Evolutionary conservation across 2,113 vertebrate genomes (phyloP), one percentile per base, ranked within the genome.

Genomic region (Burhinus oedicnemus): DNA sequence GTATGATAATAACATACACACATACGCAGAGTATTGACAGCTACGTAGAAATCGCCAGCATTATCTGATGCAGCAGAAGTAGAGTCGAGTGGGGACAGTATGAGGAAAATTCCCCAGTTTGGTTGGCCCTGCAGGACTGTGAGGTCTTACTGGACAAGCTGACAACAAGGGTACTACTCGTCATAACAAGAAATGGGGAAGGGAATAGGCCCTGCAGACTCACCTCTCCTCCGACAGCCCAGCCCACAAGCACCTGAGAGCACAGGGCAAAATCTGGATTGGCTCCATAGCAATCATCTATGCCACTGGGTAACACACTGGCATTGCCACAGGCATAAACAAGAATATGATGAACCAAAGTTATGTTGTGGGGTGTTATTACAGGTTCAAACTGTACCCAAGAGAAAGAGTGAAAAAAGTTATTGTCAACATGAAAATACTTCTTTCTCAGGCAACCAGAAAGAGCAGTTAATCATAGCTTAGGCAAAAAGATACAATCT

Each of bases 191-290:
- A 54, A 87, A 27, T 6, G 7, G 34, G n/a, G 40, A 51, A 45
- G 25, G 20, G 57, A 60, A 61, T 11, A 34, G 17, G 38, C 11
- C 40, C 64, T 45, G 36, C 64, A 47, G 61, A 96, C 98, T 99
- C 78, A 99, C 99, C 91, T 95, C 95, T 98, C 98, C 98, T 72
- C 99, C 99, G 1, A 98, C 87, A 52, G 90, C 98, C 99, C 99
- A 99, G 47, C 97, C 97, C n/a, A 97, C 95, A 64, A 98, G 38
- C 45, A 98, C 93, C n/a, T 91, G 90, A 6, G 97, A 96, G 95
- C 99, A 99, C 26, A 91, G 21, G 8, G 96, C 71, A 72, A 88
- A 96, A 17, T 57, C n/a, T 1, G 92, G 58, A 14, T 97, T 92
- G 1, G 71, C 76, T n/a, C 94, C 97, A 21, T 97, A 98, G 96